A percentile compares a stretch with the other conserved stretches of the same genome.
Evolutionary conservation across 1,140 invertebrate species (phyloP).

Genomic region (Eufriesea mexicana): DNA sequence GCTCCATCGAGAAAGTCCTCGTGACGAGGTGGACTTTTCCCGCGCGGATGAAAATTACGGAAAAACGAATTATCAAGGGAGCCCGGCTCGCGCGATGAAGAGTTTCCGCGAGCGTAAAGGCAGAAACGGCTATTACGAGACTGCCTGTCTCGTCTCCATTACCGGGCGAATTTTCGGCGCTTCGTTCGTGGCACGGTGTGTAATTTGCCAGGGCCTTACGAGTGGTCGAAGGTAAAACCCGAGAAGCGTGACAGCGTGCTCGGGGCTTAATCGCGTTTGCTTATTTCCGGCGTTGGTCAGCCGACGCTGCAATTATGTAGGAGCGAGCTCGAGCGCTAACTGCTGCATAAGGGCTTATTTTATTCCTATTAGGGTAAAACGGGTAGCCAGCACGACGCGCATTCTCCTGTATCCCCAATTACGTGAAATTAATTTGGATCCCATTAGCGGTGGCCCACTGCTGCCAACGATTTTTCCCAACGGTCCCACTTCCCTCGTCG

Average conservation of each 20-base stretch:
- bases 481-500: constrained; percentile 15
- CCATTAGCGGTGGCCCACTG: constrained; percentile 74
- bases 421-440: constrained; percentile 80
- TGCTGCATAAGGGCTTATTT: constrained; percentile 74
- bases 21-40: too few relatives aligned
- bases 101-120: not conserved
- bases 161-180: constrained; percentile 45
- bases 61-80: not conserved
- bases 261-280: constrained; percentile 78
- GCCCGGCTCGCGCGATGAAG: constrained; percentile 17
- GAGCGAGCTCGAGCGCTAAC: constrained; percentile 56
- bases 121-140: constrained; percentile 4
- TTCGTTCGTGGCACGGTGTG: constrained; percentile 17
- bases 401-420: constrained; percentile 72
- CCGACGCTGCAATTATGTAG: constrained; percentile 72
- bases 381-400: constrained; percentile 65
- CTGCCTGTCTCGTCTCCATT: constrained; percentile 15
- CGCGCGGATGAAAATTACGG: too few relatives aligned
- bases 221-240: constrained; percentile 55
- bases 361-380: constrained; percentile 81
- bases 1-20: too few relatives aligned
- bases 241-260: constrained; percentile 75
- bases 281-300: constrained; percentile 77
- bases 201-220: constrained; percentile 55
- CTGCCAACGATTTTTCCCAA: constrained; percentile 74